Evolutionary conservation across 2,797 vertebrate genomes (phyloP), one percentile per base, ranked within the genome.

Genomic region (Scomberomorus guttatus): DNA sequence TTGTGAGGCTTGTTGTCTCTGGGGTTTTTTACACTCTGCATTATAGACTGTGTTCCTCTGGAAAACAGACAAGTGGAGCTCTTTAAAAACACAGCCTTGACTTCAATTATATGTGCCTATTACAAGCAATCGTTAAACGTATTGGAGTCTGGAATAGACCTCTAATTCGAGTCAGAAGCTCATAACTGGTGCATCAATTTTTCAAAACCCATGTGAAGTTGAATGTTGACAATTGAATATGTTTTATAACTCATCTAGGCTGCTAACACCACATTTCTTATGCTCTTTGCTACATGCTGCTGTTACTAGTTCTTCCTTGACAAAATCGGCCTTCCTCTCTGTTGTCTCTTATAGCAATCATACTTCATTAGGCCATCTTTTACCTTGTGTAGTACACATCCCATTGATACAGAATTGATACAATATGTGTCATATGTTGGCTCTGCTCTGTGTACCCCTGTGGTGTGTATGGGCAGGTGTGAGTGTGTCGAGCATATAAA

Each of bases 31-130:
- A 60, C 27, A n/a, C 27, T 65, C 44, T 70, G 57, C 3, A 72
- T 85, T 75, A 78, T 59, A 75, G 27, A 50, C 39, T 25, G 3
- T 37, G 24, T 51, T 80, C 14, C 71, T 48, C 42, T 60, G 15
- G 63, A 63, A 79, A 75, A 58, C 11, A 75, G 59, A 66, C 46
- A 82, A 75, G 64, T 51, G 24, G 15, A 77, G 54, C 54, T 68
- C 48, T 82, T 84, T 76, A 46, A 82, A 78, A 83, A 84, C 61
- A 66, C 50, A 29, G 32, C n/a, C 60, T 64, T 84, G 51, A 60
- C 29, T 73, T 73, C 52, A 77, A 60, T 82, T 84, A 73, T 22
- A 17, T 24, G 18, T 64, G 37, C 18, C 46, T 63, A 52, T 77
- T 73, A 69, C 78, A 24, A 59, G 52, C 61, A 57, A 52, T 77